Conservation (phyloP, 2,797 vertebrate species). For the Acanthurus lineatus region DNA sequence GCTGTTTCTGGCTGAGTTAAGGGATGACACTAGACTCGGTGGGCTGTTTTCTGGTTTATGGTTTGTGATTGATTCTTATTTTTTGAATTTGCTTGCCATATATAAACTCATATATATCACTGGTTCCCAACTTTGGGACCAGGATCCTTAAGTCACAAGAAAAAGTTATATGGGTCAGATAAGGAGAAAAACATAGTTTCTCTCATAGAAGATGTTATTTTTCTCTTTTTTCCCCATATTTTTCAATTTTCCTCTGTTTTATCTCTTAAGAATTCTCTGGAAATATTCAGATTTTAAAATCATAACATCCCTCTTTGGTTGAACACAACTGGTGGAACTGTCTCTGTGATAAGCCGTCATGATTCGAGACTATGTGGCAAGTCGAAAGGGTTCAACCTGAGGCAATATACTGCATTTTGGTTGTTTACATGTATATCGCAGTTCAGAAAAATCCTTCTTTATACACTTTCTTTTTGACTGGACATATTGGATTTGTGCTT, state of each 20-base stretch:
- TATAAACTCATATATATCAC: background rate
- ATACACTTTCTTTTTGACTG: too few relatives aligned
- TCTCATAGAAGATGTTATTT: too few relatives aligned
- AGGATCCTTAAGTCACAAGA: background rate
- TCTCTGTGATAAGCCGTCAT: background rate
- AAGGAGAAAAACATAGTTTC: too few relatives aligned
- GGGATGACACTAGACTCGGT: slow-evolving; percentile 10
- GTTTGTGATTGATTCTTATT: slow-evolving; percentile 17
- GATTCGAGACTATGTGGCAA: background rate
- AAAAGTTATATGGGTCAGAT: background rate
- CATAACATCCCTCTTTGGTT: background rate
- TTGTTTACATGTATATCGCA: background rate
- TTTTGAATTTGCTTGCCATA: background rate
- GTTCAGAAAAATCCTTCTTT: background rate
- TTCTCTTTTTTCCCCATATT: too few relatives aligned
- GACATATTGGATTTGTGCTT: too few relatives aligned
- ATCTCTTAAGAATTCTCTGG: background rate
- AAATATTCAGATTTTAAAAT: background rate
- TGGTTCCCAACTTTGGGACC: background rate
- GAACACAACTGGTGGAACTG: background rate
- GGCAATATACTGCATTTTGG: background rate
- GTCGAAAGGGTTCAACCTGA: background rate
- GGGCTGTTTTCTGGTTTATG: background rate
- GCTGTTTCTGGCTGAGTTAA: slow-evolving; percentile 27
- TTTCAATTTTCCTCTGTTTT: background rate